Base-by-base conservation (phyloP, 2,113 vertebrate species). In the Cnemophilus loriae region DNA sequence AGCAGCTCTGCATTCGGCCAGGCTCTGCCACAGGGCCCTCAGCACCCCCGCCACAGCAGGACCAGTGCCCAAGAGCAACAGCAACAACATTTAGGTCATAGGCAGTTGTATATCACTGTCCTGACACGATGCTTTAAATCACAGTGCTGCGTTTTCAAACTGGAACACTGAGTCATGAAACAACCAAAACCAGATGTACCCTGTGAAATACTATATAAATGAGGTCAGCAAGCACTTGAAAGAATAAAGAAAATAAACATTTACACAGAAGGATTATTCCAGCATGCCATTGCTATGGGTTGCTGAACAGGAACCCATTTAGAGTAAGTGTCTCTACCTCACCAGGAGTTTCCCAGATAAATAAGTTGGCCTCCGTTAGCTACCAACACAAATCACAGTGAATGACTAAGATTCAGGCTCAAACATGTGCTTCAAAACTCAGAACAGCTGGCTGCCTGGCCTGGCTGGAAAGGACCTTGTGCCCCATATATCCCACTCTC, bases 181-280 rank as follows among this genome's bases (percentile, higher is more conserved):
- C 90, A 96, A 96, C 90, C 93, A 89, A 96, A 97, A 96, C 88
- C 96, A 97, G 95, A 96, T 93, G 95, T 94, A 96, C 83, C 75
- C 88, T 68, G 79, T 89, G 92, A 92, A 93, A 96, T 81, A 49
- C 83, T 94, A 80, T 9, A 87, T 4, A 80, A 93, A 78, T 91
- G 90, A 96, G 94, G 93, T 95, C 95, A 97, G 73, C 0, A 0
- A 94, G 84, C 65, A 75, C 80, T 95, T 95, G 79, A 88, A 90
- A 87, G 95, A 92, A 80, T 46, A 84, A 89, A 90, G 68, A 81
- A 80, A 90, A 90, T 79, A 90, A 94, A 78, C 69, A 60, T 95
- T 87, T 95, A 89, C 6, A 21, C 23, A 71, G 94, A 52, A 71
- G 70, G 88, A 89, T 94, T 90, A 90, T 37, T 95, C 64, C 90